Evolutionary conservation across 2,113 vertebrate species (phyloP).

Genomic region (Coreoperca whiteheadi): DNA sequence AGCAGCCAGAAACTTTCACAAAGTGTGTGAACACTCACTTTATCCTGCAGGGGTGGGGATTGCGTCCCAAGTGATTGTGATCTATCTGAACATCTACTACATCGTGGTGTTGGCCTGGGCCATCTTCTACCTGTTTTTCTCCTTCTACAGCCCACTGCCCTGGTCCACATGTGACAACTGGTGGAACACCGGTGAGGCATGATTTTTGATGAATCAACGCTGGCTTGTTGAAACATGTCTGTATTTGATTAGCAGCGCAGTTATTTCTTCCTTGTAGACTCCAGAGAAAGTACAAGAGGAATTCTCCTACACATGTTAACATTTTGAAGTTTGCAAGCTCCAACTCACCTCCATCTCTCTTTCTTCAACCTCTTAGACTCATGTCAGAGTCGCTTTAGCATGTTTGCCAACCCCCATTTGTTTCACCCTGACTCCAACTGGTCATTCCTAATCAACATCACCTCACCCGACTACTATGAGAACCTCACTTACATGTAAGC

Average conservation of each 20-base stretch:
- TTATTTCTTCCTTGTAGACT: not conserved
- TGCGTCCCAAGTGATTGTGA: slow-evolving; percentile 89
- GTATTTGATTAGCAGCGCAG: not conserved
- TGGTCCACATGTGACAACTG: slow-evolving; percentile 91
- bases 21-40: not conserved
- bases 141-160: slow-evolving; percentile 88
- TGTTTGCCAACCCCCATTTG: slow-evolving; percentile 43
- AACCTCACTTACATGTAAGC: slow-evolving; percentile 41
- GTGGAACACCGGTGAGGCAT: slow-evolving; percentile 91
- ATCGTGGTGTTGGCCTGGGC: slow-evolving; percentile 93
- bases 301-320: not conserved
- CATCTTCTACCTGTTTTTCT: slow-evolving; percentile 91
- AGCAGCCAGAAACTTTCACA: not conserved
- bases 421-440: slow-evolving; percentile 51
- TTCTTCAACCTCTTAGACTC: not conserved
- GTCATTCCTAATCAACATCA: slow-evolving; percentile 65
- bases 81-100: slow-evolving; percentile 92
- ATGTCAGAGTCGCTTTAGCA: slow-evolving; percentile 7
- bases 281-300: not conserved
- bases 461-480: not conserved
- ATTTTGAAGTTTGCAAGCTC: not conserved
- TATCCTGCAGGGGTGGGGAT: slow-evolving; percentile 88
- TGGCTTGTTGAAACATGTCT: not conserved
- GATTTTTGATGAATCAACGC: not conserved
- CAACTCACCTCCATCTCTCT: not conserved